Percentiles rank a stretch among this genome's conserved stretches.
These are phyloP conservation scores for Colletes gigas DNA, from an alignment of 1,140 invertebrate species.

Conservation along the genomic window DNA sequence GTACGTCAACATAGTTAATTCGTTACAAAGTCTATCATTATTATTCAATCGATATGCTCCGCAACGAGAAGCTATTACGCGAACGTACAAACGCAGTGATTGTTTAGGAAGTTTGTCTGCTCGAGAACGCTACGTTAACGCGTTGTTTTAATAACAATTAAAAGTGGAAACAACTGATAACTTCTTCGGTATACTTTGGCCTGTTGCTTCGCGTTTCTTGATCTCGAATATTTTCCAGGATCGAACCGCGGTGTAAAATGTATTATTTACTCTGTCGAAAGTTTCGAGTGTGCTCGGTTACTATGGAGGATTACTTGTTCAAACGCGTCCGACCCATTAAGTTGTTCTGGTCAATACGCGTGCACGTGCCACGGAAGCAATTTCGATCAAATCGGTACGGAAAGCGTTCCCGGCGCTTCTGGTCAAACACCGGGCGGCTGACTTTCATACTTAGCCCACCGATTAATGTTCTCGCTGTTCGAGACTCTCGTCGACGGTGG, in stretches of 20 bases:
- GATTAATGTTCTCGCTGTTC: conserved; percentile 1
- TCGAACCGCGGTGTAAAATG: too few species aligned
- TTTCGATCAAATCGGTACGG: conserved; percentile 28
- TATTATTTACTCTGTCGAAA: background rate
- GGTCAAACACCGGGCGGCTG: conserved; percentile 24
- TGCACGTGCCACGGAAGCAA: conserved; percentile 15
- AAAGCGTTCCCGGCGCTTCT: background rate
- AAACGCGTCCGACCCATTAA: conserved; percentile 23
- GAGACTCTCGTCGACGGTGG: background rate
- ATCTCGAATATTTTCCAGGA: too few species aligned
- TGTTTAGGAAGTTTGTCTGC: too few species aligned
- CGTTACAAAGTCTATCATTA: background rate
- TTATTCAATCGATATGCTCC: background rate
- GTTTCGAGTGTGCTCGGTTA: background rate
- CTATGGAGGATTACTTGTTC: background rate
- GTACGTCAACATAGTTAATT: background rate
- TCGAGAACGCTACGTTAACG: too few species aligned
- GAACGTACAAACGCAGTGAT: too few species aligned
- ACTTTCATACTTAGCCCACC: conserved; percentile 21
- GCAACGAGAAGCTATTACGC: background rate
- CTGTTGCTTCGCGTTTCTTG: too few species aligned
- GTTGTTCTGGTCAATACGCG: conserved; percentile 11
- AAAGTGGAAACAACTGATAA: too few species aligned
- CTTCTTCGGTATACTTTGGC: too few species aligned
- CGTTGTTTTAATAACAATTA: background rate